Percentiles rank a stretch among this genome's conserved stretches.
These are phyloP conservation scores for Nudaria mundana DNA, from an alignment of 2,888 invertebrate species.

Conservation along the genomic window DNA sequence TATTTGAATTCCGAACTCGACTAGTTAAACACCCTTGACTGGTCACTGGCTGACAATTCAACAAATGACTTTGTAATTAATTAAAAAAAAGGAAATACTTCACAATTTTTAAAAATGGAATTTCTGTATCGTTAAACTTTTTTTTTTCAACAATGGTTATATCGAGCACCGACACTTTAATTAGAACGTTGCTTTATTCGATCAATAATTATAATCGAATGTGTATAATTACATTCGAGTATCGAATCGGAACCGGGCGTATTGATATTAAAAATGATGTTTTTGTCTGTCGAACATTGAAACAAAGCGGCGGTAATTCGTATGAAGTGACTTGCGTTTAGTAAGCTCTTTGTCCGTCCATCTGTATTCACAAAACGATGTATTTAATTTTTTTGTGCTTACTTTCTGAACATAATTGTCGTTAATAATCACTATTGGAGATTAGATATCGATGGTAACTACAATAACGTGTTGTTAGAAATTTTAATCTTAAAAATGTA, in stretches of 20 bases:
- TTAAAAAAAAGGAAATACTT: slow-evolving; percentile 28
- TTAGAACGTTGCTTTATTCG: slow-evolving; percentile 58
- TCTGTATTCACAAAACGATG: slow-evolving; percentile 64
- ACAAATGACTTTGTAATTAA: slow-evolving; percentile 27
- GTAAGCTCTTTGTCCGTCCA: slow-evolving; percentile 58
- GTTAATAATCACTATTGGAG: slow-evolving; percentile 60
- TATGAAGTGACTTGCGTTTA: slow-evolving; percentile 78
- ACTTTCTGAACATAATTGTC: slow-evolving; percentile 64
- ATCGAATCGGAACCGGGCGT: slow-evolving; percentile 48
- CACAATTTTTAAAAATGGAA: slow-evolving; percentile 40
- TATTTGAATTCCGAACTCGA: slow-evolving; percentile 17
- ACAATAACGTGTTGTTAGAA: slow-evolving; percentile 32
- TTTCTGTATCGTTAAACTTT: slow-evolving; percentile 29
- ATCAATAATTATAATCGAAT: slow-evolving; percentile 51
- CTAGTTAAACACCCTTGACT: slow-evolving; percentile 15
- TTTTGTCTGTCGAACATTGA: slow-evolving; percentile 66
- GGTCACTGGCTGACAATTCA: not conserved
- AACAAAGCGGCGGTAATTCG: slow-evolving; percentile 75
- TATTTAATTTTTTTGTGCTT: slow-evolving; percentile 54
- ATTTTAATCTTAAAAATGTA: slow-evolving; percentile 27
- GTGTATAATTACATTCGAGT: slow-evolving; percentile 62
- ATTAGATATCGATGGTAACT: slow-evolving; percentile 51
- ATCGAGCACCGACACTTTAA: slow-evolving; percentile 53
- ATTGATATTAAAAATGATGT: slow-evolving; percentile 67
- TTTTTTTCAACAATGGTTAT: slow-evolving; percentile 34